phyloP scores from a whole-genome alignment of 2,888 invertebrate species.

The Leucozona laternaria region DNA sequence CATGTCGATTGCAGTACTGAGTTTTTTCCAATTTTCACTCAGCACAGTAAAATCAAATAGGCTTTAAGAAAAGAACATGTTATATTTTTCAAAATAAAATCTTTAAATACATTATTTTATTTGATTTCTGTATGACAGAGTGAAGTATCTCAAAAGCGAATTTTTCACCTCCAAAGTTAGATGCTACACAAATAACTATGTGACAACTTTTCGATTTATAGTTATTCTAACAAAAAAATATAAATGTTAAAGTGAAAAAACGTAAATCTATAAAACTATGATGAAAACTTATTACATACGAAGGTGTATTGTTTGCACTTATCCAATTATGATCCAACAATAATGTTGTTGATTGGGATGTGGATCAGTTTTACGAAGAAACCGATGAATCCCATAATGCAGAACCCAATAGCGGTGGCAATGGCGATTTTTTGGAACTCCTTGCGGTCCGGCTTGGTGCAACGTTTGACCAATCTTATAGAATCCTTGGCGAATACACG shows the following conservation, averaged over 20 bases:
- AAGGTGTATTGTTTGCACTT: slow-evolving; percentile 44
- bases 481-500: slow-evolving; percentile 99
- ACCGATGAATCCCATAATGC: slow-evolving; percentile 99
- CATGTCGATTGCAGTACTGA: too few relatives aligned
- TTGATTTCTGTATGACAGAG: not conserved
- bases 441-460: slow-evolving; percentile 99
- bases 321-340: slow-evolving; percentile 90
- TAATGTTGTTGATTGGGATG: slow-evolving; percentile 99
- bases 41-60: not conserved
- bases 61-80: not conserved
- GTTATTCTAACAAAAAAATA: slow-evolving; percentile 18
- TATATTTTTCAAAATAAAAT: not conserved
- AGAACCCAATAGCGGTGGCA: slow-evolving; percentile 99
- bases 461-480: slow-evolving; percentile 98
- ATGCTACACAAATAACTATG: not conserved
- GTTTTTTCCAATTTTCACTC: too few relatives aligned
- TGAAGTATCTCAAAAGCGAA: not conserved
- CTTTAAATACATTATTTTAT: not conserved
- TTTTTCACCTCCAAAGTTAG: not conserved
- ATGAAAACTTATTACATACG: slow-evolving; percentile 56
- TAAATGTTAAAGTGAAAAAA: slow-evolving; percentile 12
- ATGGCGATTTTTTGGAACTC: slow-evolving; percentile 99
- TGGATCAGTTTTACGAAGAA: slow-evolving; percentile 99
- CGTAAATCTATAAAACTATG: slow-evolving; percentile 42
- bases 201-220: not conserved